Evolutionary conservation across 2,113 vertebrate genomes (phyloP), one percentile per base, ranked within the genome.

Genomic region (Ranitomeya variabilis): DNA sequence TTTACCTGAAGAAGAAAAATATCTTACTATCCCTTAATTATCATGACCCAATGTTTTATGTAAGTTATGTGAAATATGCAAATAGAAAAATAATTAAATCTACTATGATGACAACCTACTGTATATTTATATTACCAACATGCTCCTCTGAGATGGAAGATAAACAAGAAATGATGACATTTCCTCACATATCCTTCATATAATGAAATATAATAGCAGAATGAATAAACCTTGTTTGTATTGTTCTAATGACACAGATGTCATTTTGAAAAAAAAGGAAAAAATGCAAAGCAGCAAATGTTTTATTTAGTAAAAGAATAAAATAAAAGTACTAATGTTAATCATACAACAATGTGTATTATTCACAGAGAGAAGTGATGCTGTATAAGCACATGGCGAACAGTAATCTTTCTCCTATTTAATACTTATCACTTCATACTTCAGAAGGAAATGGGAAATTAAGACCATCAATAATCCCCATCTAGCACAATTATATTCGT

Each of bases 1-100:
- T 95, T 94, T 76, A 86, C 71, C 51, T 86, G 55, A 62, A 77
- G 55, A 23, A 23, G 8, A 66, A 59, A 78, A 14, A 9, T 31
- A 78, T 51, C 57, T 19, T 79, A 79, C 74, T 64, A 16, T 37
- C 52, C 57, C 64, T 77, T 54, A 52, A 45, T 79, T 77, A 64
- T 66, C 59, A 77, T 64, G 11, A 66, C 11, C 85, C 54, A 14
- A 60, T 86, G 71, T 31, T 12, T 45, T 57, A 71, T 26, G 51
- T 57, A 7, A 16, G 45, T 86, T 62, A 86, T 77, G 31, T 45
- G 57, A 71, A 78, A 78, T 64, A 86, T 78, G 55, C 11, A 60
- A 59, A 86, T 59, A 21, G 19, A 66, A 66, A 66, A 66, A 64
- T 64, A 66, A 66, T n/a, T 10, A 86, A 37, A 74, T 9, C 16